These are phyloP conservation scores for Drosophila subpulchrella DNA, from an alignment of 1,140 invertebrate species.

Conservation along the genomic window DNA sequence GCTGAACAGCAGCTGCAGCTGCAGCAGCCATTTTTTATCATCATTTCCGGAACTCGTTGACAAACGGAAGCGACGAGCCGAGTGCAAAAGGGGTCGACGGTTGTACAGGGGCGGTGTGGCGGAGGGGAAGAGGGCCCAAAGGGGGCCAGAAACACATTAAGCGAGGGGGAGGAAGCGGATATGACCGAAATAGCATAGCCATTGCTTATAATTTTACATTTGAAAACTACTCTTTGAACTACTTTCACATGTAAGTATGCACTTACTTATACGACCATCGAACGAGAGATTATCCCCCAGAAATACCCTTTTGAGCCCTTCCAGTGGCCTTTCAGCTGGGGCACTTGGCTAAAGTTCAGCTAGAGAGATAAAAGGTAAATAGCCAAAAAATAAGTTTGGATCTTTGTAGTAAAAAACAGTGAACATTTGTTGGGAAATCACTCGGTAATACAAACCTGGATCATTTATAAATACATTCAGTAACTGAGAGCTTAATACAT, in stretches of 20 bases:
- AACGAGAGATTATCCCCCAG: constrained; percentile 32
- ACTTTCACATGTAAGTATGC: constrained; percentile 60
- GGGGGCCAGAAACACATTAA: constrained; percentile 24
- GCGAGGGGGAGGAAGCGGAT: constrained; percentile 40
- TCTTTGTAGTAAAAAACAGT: too few species aligned
- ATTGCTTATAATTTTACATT: constrained; percentile 77
- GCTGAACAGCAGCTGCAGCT: constrained; percentile 52
- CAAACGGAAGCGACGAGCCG: constrained; percentile 79
- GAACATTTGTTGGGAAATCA: too few species aligned
- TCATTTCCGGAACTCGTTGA: constrained; percentile 82
- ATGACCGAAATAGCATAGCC: constrained; percentile 73
- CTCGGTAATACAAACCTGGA: too few species aligned
- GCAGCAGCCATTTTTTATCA: constrained; percentile 79
- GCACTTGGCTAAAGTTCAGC: neutral
- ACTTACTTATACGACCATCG: constrained; percentile 51
- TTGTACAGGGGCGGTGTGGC: constrained; percentile 8
- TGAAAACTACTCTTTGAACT: constrained; percentile 67
- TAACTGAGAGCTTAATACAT: neutral
- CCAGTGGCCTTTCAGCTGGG: constrained; percentile 2
- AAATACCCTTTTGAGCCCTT: constrained; percentile 3
- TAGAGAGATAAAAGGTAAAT: neutral
- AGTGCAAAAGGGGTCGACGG: constrained; percentile 57
- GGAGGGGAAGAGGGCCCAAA: neutral
- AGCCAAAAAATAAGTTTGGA: too few species aligned
- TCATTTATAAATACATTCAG: too few species aligned